phyloP scores from a whole-genome alignment of 2,113 vertebrate genomes.

The Smithornis capensis region DNA sequence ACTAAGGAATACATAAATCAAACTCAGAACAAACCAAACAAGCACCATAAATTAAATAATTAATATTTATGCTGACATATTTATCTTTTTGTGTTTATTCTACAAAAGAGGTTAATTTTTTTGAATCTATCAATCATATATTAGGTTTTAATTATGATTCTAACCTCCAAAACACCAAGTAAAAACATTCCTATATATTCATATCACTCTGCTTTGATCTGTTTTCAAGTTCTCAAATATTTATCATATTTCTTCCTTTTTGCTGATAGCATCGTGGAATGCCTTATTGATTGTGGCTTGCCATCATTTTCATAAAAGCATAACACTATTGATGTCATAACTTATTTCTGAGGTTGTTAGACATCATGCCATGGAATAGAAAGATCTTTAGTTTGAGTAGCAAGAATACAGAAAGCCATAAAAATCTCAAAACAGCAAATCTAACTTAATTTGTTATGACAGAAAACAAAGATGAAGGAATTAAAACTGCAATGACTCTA shows the following conservation, averaged over 20 bases:
- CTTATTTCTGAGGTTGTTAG: constrained; percentile 9
- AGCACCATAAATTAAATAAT: background rate
- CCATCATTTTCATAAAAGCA: background rate
- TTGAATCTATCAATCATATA: background rate
- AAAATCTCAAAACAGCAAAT: constrained; percentile 28
- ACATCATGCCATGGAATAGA: background rate
- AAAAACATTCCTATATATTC: background rate
- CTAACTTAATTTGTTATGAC: constrained; percentile 47
- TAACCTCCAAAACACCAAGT: background rate
- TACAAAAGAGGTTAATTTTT: background rate
- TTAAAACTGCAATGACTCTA: constrained; percentile 3
- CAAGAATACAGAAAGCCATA: constrained; percentile 4
- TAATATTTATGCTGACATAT: background rate
- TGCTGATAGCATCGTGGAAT: background rate
- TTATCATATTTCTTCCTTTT: background rate
- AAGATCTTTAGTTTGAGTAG: constrained; percentile 1
- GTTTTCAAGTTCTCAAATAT: background rate
- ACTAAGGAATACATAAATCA: background rate
- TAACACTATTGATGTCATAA: constrained; percentile 35
- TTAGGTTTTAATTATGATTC: background rate
- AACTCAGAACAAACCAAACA: background rate
- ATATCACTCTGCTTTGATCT: background rate
- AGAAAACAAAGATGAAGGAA: constrained; percentile 31
- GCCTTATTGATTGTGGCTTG: constrained; percentile 14
- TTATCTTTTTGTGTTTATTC: background rate